A percentile compares a stretch with the other conserved stretches of the same genome.
phyloP scores from a whole-genome alignment of 1,140 invertebrate genomes.

The Sesamia nonagrioides region DNA sequence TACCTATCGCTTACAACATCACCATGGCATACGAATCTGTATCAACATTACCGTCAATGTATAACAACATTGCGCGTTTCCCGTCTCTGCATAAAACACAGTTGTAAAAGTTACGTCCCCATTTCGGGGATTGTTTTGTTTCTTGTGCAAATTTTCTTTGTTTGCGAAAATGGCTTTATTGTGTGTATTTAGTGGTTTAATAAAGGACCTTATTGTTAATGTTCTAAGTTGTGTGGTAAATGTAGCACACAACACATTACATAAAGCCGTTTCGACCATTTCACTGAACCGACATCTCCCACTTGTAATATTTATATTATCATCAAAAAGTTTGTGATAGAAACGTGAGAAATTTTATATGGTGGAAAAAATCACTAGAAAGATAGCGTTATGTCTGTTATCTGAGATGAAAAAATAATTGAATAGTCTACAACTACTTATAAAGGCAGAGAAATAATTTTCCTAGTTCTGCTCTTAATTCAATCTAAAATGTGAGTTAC shows the following conservation, averaged over 20 bases:
- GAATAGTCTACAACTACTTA: neutral
- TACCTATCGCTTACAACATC: slow-evolving; percentile 32
- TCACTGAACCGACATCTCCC: neutral
- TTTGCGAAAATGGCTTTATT: slow-evolving; percentile 36
- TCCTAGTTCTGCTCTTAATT: neutral
- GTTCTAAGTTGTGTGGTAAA: neutral
- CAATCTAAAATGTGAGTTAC: slow-evolving; percentile 22
- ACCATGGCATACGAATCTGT: neutral
- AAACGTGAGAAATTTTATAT: neutral
- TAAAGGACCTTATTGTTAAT: slow-evolving; percentile 25
- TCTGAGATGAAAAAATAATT: slow-evolving; percentile 2
- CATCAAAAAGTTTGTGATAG: neutral
- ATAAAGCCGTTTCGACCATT: neutral
- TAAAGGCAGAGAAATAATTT: slow-evolving; percentile 5
- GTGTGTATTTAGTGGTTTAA: slow-evolving; percentile 42
- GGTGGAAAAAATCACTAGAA: neutral
- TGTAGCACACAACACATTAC: neutral
- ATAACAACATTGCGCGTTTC: slow-evolving; percentile 30
- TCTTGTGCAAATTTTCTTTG: slow-evolving; percentile 48
- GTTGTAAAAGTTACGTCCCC: slow-evolving; percentile 33
- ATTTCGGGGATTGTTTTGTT: slow-evolving; percentile 41
- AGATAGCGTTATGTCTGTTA: neutral
- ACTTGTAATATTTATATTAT: neutral
- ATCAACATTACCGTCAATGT: slow-evolving; percentile 40
- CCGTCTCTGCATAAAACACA: slow-evolving; percentile 22